These are phyloP conservation scores for Porites evermanni DNA, from an alignment of 92 coral and sea anemone species.

Conservation along the genomic window DNA sequence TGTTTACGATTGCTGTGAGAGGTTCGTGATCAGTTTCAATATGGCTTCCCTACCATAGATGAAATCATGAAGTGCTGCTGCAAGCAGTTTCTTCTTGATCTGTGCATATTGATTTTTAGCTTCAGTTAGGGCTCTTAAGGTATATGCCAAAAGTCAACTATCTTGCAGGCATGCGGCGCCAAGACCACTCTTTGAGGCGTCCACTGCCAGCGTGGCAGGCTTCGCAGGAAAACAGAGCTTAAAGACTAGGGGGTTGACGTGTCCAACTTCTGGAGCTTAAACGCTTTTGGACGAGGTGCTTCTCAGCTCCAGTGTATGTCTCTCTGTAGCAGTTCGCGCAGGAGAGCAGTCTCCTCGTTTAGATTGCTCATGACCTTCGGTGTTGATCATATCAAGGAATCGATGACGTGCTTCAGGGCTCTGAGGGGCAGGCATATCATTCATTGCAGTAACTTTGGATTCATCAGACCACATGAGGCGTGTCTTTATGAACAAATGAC, in stretches of 20 bases:
- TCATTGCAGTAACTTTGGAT: conserved; percentile 35
- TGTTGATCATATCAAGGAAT: conserved; percentile 52
- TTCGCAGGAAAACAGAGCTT: conserved; percentile 33
- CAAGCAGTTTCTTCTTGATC: conserved; percentile 50
- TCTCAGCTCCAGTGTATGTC: conserved; percentile 24
- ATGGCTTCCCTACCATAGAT: conserved; percentile 43
- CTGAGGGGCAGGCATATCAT: conserved; percentile 46
- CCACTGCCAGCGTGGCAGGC: conserved; percentile 36
- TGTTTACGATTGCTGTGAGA: conserved; percentile 44
- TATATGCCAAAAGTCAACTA: conserved; percentile 31
- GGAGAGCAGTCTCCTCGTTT: conserved; percentile 24
- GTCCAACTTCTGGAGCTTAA: conserved; percentile 30
- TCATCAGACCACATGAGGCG: conserved; percentile 24
- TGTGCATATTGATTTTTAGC: conserved; percentile 40
- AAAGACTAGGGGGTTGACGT: conserved; percentile 39
- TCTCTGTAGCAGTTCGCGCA: conserved; percentile 8
- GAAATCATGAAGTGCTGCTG: conserved; percentile 30
- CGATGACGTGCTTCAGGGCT: conserved; percentile 38
- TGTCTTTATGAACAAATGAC: conserved; percentile 40
- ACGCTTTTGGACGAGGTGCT: conserved; percentile 34
- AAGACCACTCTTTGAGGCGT: conserved; percentile 52
- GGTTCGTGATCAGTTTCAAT: conserved; percentile 65
- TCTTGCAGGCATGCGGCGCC: conserved; percentile 46
- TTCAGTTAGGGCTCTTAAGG: conserved; percentile 44
- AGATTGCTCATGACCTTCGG: conserved; percentile 27